These are phyloP conservation scores for Lota lota DNA, from an alignment of 2,113 vertebrate genomes.

Conservation along the genomic window DNA sequence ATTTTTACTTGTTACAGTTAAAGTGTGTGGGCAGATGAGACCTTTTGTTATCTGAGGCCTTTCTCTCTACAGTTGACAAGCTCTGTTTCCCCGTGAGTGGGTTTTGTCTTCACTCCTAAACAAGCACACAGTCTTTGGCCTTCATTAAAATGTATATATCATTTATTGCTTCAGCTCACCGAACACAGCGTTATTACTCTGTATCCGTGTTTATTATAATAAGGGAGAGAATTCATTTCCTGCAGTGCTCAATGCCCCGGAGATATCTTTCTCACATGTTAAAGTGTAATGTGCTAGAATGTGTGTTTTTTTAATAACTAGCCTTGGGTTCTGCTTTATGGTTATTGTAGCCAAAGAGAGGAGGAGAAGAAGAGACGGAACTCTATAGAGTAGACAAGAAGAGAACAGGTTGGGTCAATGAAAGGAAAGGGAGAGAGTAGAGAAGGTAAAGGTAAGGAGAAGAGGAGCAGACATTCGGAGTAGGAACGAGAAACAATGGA, in stretches of 20 bases:
- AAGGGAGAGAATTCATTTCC: slow-evolving; percentile 48
- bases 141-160: background rate
- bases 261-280: slow-evolving; percentile 21
- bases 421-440: background rate
- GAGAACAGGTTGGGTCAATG: too few relatives aligned
- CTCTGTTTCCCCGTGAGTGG: background rate
- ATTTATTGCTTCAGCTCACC: background rate
- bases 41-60: background rate
- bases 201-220: slow-evolving; percentile 44
- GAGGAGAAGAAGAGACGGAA: background rate
- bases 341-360: slow-evolving; percentile 11
- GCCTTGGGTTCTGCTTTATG: slow-evolving; percentile 33
- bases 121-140: background rate
- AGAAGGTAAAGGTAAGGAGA: slow-evolving; percentile 5
- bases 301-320: slow-evolving; percentile 41
- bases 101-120: background rate
- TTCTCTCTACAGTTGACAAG: background rate
- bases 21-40: too few relatives aligned
- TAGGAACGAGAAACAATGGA: background rate
- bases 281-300: slow-evolving; percentile 9
- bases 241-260: slow-evolving; percentile 17
- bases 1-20: background rate
- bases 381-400: too few relatives aligned
- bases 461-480: background rate
- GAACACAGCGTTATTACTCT: background rate